phyloP scores from a whole-genome alignment of 37 sponge, comb jelly and placozoan species.

The Axinella damicornis region DNA sequence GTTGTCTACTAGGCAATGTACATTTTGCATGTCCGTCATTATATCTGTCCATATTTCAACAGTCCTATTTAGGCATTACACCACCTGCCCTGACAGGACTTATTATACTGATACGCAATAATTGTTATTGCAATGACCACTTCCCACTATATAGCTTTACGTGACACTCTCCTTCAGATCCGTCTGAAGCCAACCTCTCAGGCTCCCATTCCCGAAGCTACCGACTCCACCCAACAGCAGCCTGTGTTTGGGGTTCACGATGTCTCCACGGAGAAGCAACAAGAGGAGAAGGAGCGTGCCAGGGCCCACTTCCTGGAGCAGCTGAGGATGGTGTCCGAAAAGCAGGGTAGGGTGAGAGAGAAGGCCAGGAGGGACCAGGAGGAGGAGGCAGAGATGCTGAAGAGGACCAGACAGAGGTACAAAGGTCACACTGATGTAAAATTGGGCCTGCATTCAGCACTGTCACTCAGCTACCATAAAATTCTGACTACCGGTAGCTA shows the following conservation, averaged over 20 bases:
- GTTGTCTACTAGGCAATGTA: too few relatives aligned
- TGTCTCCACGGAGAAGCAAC: slow-evolving; percentile 19
- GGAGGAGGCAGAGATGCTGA: slow-evolving; percentile 72
- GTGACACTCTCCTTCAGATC: neutral
- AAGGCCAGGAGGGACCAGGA: slow-evolving; percentile 21
- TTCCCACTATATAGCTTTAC: too few relatives aligned
- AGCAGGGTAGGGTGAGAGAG: slow-evolving; percentile 34
- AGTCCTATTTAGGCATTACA: too few relatives aligned
- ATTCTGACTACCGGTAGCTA: too few relatives aligned
- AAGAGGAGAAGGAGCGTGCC: slow-evolving; percentile 46
- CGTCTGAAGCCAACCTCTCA: neutral
- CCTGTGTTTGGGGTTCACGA: slow-evolving; percentile 81
- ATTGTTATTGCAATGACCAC: too few relatives aligned
- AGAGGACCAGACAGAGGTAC: slow-evolving; percentile 63
- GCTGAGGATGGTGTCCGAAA: slow-evolving; percentile 58
- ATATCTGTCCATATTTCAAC: too few relatives aligned
- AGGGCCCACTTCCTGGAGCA: slow-evolving; percentile 65
- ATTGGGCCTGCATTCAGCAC: neutral
- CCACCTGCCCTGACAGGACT: too few relatives aligned
- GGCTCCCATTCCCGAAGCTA: neutral
- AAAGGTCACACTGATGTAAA: too few relatives aligned
- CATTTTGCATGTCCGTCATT: too few relatives aligned
- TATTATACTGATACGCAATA: too few relatives aligned
- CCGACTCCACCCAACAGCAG: neutral
- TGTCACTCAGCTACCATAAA: too few relatives aligned